Conservation (phyloP, 2,797 vertebrate genomes). For the Poecilia picta region DNA sequence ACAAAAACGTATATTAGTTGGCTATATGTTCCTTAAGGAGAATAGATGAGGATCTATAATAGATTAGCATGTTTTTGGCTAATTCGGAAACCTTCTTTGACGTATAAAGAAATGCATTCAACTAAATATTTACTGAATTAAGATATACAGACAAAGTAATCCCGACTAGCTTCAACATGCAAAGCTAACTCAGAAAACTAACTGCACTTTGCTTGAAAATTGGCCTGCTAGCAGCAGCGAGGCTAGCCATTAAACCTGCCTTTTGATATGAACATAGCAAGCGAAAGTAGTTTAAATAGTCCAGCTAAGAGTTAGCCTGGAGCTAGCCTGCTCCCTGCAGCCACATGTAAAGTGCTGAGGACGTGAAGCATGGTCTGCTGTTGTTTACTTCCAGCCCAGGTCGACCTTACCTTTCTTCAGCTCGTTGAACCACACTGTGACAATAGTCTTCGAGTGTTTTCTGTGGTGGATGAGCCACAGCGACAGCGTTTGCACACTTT, state of each 20-base stretch:
- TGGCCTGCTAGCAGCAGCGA: neutral
- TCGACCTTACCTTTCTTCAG: constrained; percentile 81
- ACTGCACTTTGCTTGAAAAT: neutral
- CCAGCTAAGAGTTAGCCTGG: neutral
- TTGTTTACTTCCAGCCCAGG: neutral
- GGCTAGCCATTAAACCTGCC: neutral
- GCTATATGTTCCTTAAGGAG: neutral
- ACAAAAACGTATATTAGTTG: neutral
- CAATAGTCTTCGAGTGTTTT: constrained; percentile 86
- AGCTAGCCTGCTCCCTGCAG: constrained; percentile 6
- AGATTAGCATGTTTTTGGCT: neutral
- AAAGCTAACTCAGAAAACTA: neutral
- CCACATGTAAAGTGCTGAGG: neutral
- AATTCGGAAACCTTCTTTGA: neutral
- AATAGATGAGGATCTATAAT: neutral
- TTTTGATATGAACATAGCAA: neutral
- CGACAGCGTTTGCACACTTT: constrained; percentile 86
- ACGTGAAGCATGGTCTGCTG: neutral
- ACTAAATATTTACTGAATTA: neutral
- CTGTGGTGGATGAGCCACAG: constrained; percentile 87
- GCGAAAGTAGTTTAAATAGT: neutral
- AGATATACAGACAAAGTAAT: neutral
- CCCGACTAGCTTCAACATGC: neutral
- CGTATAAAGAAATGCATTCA: neutral
- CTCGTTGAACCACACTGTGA: constrained; percentile 84